Conservation (phyloP, 1,140 invertebrate genomes). For the Saccostrea echinata region DNA sequence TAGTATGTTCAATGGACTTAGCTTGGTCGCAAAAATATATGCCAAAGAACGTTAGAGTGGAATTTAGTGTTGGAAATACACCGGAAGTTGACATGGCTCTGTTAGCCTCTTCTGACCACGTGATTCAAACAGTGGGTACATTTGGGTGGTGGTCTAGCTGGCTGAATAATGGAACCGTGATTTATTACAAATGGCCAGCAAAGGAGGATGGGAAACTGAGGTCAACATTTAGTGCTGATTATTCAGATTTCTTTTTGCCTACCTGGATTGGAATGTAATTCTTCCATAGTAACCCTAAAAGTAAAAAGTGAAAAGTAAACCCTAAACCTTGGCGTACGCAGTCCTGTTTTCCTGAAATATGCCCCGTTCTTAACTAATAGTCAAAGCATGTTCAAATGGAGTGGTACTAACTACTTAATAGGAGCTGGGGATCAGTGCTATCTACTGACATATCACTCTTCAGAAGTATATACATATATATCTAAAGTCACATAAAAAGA, state of each 20-base stretch:
- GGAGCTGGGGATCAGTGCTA: too few relatives aligned
- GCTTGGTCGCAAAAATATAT: conserved; percentile 45
- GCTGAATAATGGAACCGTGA: conserved; percentile 66
- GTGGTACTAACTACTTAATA: too few relatives aligned
- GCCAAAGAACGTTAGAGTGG: conserved; percentile 33
- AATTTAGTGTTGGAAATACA: conserved; percentile 7
- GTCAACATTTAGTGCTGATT: conserved; percentile 48
- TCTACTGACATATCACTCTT: too few relatives aligned
- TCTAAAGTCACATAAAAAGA: too few relatives aligned
- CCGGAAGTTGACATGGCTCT: conserved; percentile 65
- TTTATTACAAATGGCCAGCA: conserved; percentile 67
- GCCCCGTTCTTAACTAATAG: too few relatives aligned
- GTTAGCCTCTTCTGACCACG: conserved; percentile 65
- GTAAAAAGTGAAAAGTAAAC: too few relatives aligned
- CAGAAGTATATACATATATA: too few relatives aligned
- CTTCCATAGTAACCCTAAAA: not conserved
- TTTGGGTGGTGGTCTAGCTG: conserved; percentile 73
- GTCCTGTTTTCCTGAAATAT: too few relatives aligned
- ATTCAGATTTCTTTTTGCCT: conserved; percentile 55
- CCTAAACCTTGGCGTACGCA: too few relatives aligned
- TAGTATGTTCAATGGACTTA: conserved; percentile 55
- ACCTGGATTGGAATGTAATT: conserved; percentile 59
- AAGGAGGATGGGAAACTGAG: conserved; percentile 43
- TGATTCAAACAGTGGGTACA: conserved; percentile 68
- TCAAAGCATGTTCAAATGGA: too few relatives aligned